A percentile compares a stretch with the other conserved stretches of the same genome.
phyloP scores from a whole-genome alignment of 2,113 vertebrate species.

The Paralichthys olivaceus region DNA sequence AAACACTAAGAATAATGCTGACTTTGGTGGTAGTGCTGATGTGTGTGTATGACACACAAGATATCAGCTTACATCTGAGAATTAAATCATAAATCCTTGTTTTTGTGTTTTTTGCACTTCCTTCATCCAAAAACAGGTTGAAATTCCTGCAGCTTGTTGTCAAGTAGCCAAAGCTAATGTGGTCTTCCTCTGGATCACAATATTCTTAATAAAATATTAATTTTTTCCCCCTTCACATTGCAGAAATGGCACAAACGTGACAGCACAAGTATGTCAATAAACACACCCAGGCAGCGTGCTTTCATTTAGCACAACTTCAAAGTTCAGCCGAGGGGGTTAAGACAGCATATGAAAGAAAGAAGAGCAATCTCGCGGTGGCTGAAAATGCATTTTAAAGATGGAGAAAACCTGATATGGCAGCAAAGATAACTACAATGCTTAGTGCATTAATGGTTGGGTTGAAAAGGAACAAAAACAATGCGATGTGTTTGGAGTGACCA shows the following conservation, averaged over 20 bases:
- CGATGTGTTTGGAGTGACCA: neutral
- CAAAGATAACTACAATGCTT: slow-evolving; percentile 8
- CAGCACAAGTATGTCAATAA: slow-evolving; percentile 52
- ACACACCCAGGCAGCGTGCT: slow-evolving; percentile 37
- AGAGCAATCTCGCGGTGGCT: neutral
- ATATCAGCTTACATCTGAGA: slow-evolving; percentile 15
- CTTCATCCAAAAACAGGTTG: slow-evolving; percentile 12
- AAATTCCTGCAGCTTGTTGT: slow-evolving; percentile 55
- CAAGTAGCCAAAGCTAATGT: slow-evolving; percentile 69
- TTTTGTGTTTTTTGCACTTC: slow-evolving; percentile 1
- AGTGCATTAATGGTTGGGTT: neutral
- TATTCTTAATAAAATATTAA: slow-evolving; percentile 44
- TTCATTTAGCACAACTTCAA: slow-evolving; percentile 60
- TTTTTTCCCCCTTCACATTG: slow-evolving; percentile 14
- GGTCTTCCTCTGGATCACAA: slow-evolving; percentile 51
- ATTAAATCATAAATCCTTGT: slow-evolving; percentile 42
- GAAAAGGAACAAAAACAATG: neutral
- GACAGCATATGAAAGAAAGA: slow-evolving; percentile 24
- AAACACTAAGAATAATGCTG: slow-evolving; percentile 44
- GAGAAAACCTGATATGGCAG: slow-evolving; percentile 15
- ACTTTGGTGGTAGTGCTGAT: slow-evolving; percentile 16
- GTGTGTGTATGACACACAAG: neutral
- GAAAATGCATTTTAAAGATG: slow-evolving; percentile 32
- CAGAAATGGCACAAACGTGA: slow-evolving; percentile 33
- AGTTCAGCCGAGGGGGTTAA: slow-evolving; percentile 37